phyloP scores from a whole-genome alignment of 2,113 vertebrate genomes.

The Ondatra zibethicus region DNA sequence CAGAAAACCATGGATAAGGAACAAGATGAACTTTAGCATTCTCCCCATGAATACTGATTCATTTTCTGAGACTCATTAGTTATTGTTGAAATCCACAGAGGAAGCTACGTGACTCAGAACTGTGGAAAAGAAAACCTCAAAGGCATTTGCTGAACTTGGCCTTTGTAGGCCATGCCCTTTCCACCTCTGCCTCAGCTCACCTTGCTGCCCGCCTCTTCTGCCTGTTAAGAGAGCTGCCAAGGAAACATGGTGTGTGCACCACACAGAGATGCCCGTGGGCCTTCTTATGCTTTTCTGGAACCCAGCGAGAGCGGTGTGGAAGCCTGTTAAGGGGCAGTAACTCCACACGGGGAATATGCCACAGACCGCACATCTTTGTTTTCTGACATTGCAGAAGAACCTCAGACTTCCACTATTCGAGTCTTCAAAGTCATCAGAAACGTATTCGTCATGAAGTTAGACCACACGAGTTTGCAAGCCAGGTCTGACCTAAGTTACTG shows the following conservation, averaged over 20 bases:
- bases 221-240: background rate
- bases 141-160: background rate
- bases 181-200: background rate
- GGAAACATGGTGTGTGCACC: background rate
- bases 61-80: conserved; percentile 31
- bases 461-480: background rate
- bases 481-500: background rate
- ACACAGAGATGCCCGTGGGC: background rate
- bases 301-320: background rate
- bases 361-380: background rate
- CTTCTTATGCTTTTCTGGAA: background rate
- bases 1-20: background rate
- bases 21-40: conserved; percentile 3
- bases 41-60: background rate
- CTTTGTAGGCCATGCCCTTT: background rate
- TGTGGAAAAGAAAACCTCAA: conserved; percentile 62
- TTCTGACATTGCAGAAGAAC: background rate
- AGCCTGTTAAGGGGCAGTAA: background rate
- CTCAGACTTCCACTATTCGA: background rate
- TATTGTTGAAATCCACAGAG: conserved; percentile 54
- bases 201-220: background rate
- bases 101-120: conserved; percentile 58
- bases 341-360: fast-evolving
- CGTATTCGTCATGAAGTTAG: too few relatives aligned
- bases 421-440: background rate